Conservation (phyloP, 2,113 vertebrate genomes). For the Puffinus mauretanicus region DNA sequence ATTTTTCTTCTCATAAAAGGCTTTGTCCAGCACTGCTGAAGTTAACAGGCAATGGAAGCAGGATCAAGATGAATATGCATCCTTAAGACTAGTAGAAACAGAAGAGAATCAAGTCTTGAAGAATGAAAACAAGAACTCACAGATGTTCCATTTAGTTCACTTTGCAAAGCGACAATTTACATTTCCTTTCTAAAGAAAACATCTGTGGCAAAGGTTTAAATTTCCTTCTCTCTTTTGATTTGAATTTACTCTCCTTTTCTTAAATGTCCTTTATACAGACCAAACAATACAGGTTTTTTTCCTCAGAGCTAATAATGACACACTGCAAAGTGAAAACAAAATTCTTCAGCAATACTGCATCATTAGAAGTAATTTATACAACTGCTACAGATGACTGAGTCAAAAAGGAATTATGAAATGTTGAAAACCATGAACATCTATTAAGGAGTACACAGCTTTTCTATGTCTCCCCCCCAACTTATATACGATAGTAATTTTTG, state of each 20-base stretch:
- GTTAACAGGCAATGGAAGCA: neutral
- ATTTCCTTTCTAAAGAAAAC: constrained; percentile 27
- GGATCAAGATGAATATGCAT: neutral
- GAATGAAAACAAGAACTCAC: constrained; percentile 5
- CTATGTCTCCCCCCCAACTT: neutral
- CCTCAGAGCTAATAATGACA: constrained; percentile 21
- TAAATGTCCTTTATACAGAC: neutral
- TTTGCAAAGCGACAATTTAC: neutral
- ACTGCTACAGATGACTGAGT: constrained; percentile 3
- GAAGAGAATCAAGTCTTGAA: neutral
- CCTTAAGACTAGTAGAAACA: neutral
- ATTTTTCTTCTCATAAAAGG: neutral
- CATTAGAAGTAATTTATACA: constrained; percentile 24
- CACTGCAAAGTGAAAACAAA: neutral
- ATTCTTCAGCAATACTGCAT: neutral
- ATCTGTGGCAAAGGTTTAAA: constrained; percentile 40
- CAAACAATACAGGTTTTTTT: neutral
- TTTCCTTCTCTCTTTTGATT: neutral
- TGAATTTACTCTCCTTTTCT: constrained; percentile 1
- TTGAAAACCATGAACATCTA: neutral
- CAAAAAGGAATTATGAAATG: neutral
- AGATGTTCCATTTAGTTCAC: constrained; percentile 47
- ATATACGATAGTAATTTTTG: neutral
- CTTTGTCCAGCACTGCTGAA: neutral
- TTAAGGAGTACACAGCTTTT: neutral